phyloP scores from a whole-genome alignment of 2,888 invertebrate species.

The Drosophila lacicola region DNA sequence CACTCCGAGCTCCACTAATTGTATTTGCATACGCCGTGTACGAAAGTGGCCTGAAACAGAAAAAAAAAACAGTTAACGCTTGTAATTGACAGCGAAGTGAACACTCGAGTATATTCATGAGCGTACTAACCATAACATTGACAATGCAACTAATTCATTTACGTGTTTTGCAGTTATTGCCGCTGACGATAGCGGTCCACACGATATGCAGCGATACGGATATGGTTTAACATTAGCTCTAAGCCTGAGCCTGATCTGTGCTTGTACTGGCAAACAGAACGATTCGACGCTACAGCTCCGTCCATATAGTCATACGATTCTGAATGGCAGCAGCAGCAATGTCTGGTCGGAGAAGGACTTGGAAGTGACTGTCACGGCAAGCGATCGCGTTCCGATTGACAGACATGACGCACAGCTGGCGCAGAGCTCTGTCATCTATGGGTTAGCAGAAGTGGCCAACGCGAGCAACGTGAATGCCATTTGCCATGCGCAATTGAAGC shows the following conservation, averaged over 20 bases:
- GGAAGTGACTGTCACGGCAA: slow-evolving; percentile 3
- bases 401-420: slow-evolving; percentile 52
- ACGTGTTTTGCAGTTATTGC: slow-evolving; percentile 30
- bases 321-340: slow-evolving; percentile 26
- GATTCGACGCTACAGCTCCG: slow-evolving; percentile 37
- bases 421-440: slow-evolving; percentile 83
- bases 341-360: slow-evolving; percentile 37
- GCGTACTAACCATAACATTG: slow-evolving; percentile 4
- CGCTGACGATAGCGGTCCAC: slow-evolving; percentile 16
- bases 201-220: slow-evolving; percentile 40
- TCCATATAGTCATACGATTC: slow-evolving; percentile 12
- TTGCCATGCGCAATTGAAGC: slow-evolving; percentile 85
- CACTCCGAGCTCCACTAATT: slow-evolving; percentile 39
- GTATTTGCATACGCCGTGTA: slow-evolving; percentile 40
- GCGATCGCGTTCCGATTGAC: slow-evolving; percentile 18
- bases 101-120: slow-evolving; percentile 40
- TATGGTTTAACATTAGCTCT: slow-evolving; percentile 23
- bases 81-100: slow-evolving; percentile 29
- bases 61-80: neutral
- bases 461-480: slow-evolving; percentile 70
- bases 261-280: slow-evolving; percentile 20
- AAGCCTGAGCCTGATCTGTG: slow-evolving; percentile 3
- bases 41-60: slow-evolving; percentile 7
- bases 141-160: slow-evolving; percentile 55
- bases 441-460: slow-evolving; percentile 80